Base-by-base conservation (phyloP, 2,888 invertebrate species). In the Leptopterna dolabrata region DNA sequence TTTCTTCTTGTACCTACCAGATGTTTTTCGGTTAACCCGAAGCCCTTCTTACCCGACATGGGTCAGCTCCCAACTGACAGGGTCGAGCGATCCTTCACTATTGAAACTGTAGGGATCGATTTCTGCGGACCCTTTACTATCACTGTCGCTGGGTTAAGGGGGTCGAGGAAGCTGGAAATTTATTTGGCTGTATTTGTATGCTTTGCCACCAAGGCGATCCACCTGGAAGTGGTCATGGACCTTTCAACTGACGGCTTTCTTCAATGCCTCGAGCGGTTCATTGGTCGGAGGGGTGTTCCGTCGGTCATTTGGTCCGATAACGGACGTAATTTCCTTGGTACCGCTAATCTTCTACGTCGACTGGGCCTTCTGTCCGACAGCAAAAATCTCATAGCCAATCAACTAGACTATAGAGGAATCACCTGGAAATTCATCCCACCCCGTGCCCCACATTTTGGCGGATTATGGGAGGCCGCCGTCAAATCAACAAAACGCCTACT, bases 401-500 rank as follows among this genome's bases (percentile, higher is more conserved):
- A 82, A 9, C 30, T 82, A 16, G 30, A 2, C n/a, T 19, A 45
- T 14, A n/a, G 63, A 9, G 24, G 43, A 36, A 71, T 71, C 4
- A 27, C 6, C n/a, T 73, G 71, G 43, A 41, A 70, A 24, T 71
- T 70, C n/a, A 84, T 84, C 24, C 19, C 70, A 7, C 71, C 71
- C 2, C 11, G 24, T 30, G 70, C 71, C 0, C 84, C 71, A 1
- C 71, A 84, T 29, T 70, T 70, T 41, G 84, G 85, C 3, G 85
- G 85, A 4, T 4, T 85, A 0, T 85, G 76, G 73, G 85, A 85
- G 45, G 85, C 85, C 1, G 84, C 71, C 2, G 63, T 84, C 0
- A 84, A 84, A 43, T 84, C 84, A 6, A 24, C 71, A 0, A 84
- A 84, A 24, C 24, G 41, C 9, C 73, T 71, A 13, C 41, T 84